Conservation (phyloP, 37 sponge, comb jelly and placozoan species). For the Bolinopsis microptera region DNA sequence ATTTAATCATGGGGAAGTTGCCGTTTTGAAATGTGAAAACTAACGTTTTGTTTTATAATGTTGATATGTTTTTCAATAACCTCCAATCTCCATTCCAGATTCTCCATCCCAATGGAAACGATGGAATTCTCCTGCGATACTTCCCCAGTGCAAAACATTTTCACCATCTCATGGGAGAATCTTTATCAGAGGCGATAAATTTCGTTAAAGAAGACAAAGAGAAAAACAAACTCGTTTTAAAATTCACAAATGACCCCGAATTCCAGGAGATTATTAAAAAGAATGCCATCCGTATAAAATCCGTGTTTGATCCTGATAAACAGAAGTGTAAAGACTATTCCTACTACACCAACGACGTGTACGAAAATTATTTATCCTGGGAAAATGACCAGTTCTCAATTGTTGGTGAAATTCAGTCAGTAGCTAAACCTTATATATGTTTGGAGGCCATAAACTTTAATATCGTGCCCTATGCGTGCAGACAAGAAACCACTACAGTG, state of each 20-base stretch:
- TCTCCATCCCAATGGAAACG: conserved; percentile 45
- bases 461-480: background rate
- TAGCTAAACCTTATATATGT: background rate
- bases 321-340: background rate
- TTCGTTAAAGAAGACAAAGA: background rate
- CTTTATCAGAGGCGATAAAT: background rate
- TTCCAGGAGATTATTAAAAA: background rate
- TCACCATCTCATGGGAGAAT: background rate
- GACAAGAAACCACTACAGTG: background rate
- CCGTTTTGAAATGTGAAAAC: too few relatives aligned
- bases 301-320: background rate
- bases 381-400: background rate
- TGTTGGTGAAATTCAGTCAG: conserved; percentile 11
- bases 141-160: background rate
- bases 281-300: background rate
- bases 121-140: background rate
- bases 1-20: too few relatives aligned
- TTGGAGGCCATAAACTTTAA: background rate
- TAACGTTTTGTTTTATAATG: too few relatives aligned
- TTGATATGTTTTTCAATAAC: too few relatives aligned
- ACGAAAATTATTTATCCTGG: background rate
- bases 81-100: conserved; percentile 8
- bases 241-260: background rate
- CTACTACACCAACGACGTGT: background rate
- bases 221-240: background rate